phyloP scores from a whole-genome alignment of 2,797 vertebrate genomes.

The Carcharodon carcharias region DNA sequence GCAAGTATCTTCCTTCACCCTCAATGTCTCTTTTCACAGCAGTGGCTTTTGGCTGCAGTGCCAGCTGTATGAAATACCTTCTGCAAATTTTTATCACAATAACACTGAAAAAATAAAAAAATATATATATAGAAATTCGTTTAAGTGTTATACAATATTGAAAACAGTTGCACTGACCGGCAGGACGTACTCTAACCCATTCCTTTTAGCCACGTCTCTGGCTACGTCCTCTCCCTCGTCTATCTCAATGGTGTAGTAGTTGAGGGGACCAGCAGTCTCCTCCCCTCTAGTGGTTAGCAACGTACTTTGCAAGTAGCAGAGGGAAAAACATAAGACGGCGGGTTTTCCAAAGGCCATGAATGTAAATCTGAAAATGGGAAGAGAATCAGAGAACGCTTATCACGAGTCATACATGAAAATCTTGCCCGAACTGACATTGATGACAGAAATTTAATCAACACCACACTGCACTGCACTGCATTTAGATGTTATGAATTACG shows the following conservation, averaged over 20 bases:
- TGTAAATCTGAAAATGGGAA: background rate
- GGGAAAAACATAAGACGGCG: slow-evolving; percentile 42
- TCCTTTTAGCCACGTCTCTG: slow-evolving; percentile 51
- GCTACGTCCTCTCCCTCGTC: slow-evolving; percentile 55
- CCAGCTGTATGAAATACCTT: background rate
- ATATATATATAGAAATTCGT: background rate
- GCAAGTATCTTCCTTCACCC: background rate
- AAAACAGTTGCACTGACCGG: slow-evolving; percentile 51
- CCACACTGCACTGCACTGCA: slow-evolving; percentile 59
- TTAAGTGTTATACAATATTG: slow-evolving; percentile 29
- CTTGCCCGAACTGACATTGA: slow-evolving; percentile 41
- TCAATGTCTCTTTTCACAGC: slow-evolving; percentile 30
- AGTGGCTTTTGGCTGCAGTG: background rate
- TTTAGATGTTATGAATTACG: slow-evolving; percentile 63
- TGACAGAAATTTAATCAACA: slow-evolving; percentile 63
- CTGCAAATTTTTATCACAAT: slow-evolving; percentile 5
- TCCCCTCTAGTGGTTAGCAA: slow-evolving; percentile 67
- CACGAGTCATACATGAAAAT: slow-evolving; percentile 62
- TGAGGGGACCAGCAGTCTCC: slow-evolving; percentile 63
- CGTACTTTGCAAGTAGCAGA: slow-evolving; percentile 55
- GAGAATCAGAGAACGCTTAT: slow-evolving; percentile 57
- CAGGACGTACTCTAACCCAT: slow-evolving; percentile 52
- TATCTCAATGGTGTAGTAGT: slow-evolving; percentile 49
- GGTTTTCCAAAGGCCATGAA: slow-evolving; percentile 44
- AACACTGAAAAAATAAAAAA: background rate